Evolutionary conservation across 2,113 vertebrate species (phyloP).

Genomic region (Empidonax alnorum): DNA sequence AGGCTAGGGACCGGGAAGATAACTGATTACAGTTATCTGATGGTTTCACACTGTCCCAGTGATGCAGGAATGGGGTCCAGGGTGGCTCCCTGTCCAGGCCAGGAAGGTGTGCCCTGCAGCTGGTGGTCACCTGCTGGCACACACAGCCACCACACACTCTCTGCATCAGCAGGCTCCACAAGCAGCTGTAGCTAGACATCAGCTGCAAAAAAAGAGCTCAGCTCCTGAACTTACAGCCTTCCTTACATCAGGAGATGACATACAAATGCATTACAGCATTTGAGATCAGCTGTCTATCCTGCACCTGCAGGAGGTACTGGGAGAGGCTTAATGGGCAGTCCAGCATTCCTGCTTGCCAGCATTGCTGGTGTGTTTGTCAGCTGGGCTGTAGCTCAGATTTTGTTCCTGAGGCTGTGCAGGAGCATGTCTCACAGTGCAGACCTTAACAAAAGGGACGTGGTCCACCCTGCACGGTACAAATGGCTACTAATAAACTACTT

Average conservation of each 20-base stretch:
- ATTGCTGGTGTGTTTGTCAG: background rate
- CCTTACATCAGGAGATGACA: background rate
- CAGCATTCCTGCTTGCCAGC: background rate
- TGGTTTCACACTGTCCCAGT: background rate
- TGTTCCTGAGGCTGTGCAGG: background rate
- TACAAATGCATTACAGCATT: background rate
- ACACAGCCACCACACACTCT: background rate
- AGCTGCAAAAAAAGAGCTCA: background rate
- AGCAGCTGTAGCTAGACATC: background rate
- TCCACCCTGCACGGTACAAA: background rate
- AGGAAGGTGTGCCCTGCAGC: background rate
- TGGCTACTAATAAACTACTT: background rate
- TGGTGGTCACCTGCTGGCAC: background rate
- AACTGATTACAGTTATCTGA: background rate
- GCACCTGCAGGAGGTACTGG: background rate
- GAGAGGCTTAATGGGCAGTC: background rate
- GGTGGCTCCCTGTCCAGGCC: accelerated
- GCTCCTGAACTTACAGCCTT: background rate
- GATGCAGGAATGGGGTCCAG: background rate
- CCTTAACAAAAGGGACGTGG: background rate
- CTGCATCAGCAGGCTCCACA: accelerated
- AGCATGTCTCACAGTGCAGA: background rate
- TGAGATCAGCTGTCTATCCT: background rate
- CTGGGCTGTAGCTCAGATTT: background rate
- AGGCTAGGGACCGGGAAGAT: background rate